A percentile compares a stretch with the other conserved stretches of the same genome.
Conservation (phyloP, 1,140 invertebrate genomes). For the Helicorthomorpha holstii region DNA sequence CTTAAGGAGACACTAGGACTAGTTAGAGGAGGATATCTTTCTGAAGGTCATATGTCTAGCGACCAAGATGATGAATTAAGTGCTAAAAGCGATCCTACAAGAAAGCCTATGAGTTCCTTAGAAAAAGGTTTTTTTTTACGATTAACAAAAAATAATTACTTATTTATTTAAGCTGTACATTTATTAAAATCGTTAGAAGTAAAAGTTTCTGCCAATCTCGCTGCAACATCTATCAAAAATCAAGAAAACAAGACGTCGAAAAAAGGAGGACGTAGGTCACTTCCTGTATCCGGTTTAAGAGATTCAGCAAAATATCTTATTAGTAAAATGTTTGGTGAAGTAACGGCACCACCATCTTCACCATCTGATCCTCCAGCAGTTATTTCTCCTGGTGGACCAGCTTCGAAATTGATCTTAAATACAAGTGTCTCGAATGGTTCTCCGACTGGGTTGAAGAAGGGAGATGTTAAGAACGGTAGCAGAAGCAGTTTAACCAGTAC, state of each 20-base stretch:
- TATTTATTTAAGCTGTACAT: too few species aligned
- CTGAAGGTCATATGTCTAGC: slow-evolving; percentile 47
- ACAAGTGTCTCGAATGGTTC: slow-evolving; percentile 1
- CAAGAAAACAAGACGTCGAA: neutral
- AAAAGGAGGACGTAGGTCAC: neutral
- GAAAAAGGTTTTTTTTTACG: slow-evolving; percentile 11
- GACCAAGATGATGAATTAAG: slow-evolving; percentile 37
- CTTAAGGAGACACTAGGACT: slow-evolving; percentile 1
- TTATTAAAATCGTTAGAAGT: too few species aligned
- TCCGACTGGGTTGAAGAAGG: slow-evolving; percentile 4
- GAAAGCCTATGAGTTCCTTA: slow-evolving; percentile 2
- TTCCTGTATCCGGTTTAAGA: neutral
- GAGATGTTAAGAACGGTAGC: slow-evolving; percentile 5
- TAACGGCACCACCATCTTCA: neutral
- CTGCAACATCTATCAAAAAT: too few species aligned
- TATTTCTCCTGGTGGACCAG: neutral
- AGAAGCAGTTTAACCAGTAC: slow-evolving; percentile 7
- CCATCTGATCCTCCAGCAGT: neutral
- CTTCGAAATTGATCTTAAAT: neutral
- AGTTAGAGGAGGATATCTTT: slow-evolving; percentile 31
- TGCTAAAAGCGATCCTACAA: slow-evolving; percentile 2
- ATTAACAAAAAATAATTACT: too few species aligned
- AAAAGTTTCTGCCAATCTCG: too few species aligned
- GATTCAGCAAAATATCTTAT: neutral
- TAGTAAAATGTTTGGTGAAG: neutral